A percentile compares a stretch with the other conserved stretches of the same genome.
Evolutionary conservation across 1,140 invertebrate genomes (phyloP).

Genomic region (Bombus superbus): DNA sequence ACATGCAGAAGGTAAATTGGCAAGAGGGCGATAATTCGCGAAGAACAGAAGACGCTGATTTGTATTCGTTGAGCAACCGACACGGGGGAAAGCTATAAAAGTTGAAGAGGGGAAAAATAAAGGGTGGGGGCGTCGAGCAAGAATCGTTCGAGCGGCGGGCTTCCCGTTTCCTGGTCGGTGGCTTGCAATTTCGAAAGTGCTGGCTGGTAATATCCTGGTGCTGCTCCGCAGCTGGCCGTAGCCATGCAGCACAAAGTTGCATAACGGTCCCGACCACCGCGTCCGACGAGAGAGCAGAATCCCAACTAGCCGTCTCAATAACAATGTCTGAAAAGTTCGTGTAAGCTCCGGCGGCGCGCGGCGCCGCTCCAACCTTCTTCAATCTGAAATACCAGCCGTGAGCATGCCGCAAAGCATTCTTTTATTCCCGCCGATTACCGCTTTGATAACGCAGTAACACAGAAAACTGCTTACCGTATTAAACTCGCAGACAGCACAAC

Average conservation of each 20-base stretch:
- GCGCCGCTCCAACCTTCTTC: not conserved
- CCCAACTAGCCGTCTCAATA: constrained; percentile 55
- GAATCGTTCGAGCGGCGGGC: not conserved
- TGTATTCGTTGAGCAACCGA: not conserved
- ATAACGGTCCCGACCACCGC: constrained; percentile 5
- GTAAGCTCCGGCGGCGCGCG: not conserved
- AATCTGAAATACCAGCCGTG: not conserved
- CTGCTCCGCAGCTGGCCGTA: constrained; percentile 21
- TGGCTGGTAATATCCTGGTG: constrained; percentile 35
- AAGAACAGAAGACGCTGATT: not conserved
- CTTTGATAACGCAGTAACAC: not conserved
- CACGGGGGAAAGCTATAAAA: not conserved
- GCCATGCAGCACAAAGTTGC: constrained; percentile 21
- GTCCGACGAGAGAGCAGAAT: constrained; percentile 41
- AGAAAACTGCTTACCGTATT: not conserved
- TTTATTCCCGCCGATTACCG: not conserved
- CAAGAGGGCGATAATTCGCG: not conserved
- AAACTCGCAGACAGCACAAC: not conserved
- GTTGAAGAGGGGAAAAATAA: constrained; percentile 13
- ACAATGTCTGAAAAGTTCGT: constrained; percentile 55
- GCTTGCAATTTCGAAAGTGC: constrained; percentile 47
- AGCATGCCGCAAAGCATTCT: not conserved
- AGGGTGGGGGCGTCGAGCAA: not conserved
- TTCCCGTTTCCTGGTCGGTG: too few species aligned
- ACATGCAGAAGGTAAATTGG: not conserved